phyloP scores from a whole-genome alignment of 2,888 invertebrate species.

The Steinernema carpocapsae region DNA sequence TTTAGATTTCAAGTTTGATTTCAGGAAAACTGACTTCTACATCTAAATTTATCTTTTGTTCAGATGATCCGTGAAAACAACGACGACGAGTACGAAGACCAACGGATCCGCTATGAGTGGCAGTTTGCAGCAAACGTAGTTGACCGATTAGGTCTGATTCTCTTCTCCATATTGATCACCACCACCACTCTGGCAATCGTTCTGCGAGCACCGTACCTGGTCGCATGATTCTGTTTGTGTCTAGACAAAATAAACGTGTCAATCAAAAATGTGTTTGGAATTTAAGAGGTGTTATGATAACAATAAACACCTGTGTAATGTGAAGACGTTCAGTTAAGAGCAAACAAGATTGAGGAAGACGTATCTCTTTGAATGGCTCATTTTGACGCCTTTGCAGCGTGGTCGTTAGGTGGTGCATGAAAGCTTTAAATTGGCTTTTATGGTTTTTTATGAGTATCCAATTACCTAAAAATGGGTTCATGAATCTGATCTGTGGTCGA shows the following conservation, averaged over 20 bases:
- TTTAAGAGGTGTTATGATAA: background rate
- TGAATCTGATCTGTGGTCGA: too few species aligned
- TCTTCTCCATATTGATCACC: constrained; percentile 55
- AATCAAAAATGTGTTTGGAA: background rate
- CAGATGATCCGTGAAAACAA: constrained; percentile 63
- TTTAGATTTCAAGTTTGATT: too few species aligned
- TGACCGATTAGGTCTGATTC: constrained; percentile 58
- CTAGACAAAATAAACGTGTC: constrained; percentile 30
- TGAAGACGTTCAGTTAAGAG: too few species aligned
- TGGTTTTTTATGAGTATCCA: too few species aligned
- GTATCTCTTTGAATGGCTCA: too few species aligned
- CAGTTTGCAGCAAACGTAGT: constrained; percentile 63
- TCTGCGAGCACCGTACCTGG: constrained; percentile 61
- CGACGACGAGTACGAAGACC: constrained; percentile 61
- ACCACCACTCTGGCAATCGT: constrained; percentile 50
- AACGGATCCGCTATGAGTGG: constrained; percentile 58
- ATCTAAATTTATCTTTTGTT: constrained; percentile 23
- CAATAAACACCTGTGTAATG: background rate
- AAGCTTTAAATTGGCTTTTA: too few species aligned
- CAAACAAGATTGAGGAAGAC: too few species aligned
- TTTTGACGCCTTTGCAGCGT: too few species aligned
- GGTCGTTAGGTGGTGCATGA: too few species aligned
- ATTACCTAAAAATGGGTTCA: too few species aligned
- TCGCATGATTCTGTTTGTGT: constrained; percentile 45
- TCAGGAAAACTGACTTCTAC: background rate